These are phyloP conservation scores for Tokudaia muenninki DNA, from an alignment of 2,797 vertebrate species.

Conservation along the genomic window DNA sequence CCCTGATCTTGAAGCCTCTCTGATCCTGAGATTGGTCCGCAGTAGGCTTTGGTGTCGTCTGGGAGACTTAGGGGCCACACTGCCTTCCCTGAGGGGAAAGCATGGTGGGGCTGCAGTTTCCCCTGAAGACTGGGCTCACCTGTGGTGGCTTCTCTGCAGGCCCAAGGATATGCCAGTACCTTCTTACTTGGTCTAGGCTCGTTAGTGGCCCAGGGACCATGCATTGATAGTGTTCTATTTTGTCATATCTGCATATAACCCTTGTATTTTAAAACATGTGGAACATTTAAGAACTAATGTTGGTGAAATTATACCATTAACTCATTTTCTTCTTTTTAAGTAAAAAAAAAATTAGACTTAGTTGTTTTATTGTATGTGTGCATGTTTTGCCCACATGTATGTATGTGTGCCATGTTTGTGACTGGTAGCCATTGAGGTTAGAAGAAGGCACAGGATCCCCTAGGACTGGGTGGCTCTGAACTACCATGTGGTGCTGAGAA, in stretches of 20 bases:
- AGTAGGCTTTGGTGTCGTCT: neutral
- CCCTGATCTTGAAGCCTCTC: neutral
- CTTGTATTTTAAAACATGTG: neutral
- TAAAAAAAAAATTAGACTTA: neutral
- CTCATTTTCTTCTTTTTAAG: neutral
- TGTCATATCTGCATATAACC: neutral
- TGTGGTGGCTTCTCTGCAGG: neutral
- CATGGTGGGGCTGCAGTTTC: neutral
- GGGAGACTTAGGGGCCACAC: neutral
- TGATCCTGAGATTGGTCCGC: neutral
- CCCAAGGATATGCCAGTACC: neutral
- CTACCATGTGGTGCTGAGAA: too few species aligned
- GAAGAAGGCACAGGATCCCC: too few species aligned
- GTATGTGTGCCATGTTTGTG: too few species aligned
- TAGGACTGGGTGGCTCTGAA: too few species aligned
- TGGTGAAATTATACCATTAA: constrained; percentile 6
- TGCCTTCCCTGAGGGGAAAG: neutral
- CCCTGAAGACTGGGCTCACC: neutral
- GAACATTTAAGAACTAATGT: constrained; percentile 31
- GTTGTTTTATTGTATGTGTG: neutral
- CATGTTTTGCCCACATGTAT: neutral
- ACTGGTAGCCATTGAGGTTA: too few species aligned
- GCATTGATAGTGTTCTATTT: neutral
- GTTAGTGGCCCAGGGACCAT: neutral
- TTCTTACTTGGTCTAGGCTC: constrained; percentile 1